Conservation (phyloP, 2,797 vertebrate species). For the Cygnus olor region DNA sequence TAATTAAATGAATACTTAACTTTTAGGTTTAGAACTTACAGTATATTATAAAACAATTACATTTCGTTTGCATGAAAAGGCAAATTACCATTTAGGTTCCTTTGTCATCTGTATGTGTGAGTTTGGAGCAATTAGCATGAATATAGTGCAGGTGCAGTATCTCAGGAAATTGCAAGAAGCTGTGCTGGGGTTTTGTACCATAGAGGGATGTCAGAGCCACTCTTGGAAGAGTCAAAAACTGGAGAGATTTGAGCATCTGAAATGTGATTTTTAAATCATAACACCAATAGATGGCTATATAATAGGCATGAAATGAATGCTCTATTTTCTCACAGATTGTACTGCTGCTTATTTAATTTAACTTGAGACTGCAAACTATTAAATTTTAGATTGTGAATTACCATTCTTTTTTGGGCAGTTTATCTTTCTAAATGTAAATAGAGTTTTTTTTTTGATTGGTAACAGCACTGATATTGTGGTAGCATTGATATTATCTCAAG, state of each 20-base stretch:
- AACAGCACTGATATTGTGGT: not conserved
- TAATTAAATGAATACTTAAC: conserved; percentile 48
- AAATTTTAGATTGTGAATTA: conserved; percentile 32
- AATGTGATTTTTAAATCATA: conserved; percentile 34
- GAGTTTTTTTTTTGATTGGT: not conserved
- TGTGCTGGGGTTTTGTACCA: not conserved
- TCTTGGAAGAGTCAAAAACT: not conserved
- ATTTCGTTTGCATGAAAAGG: conserved; percentile 28
- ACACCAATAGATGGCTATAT: not conserved
- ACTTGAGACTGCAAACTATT: not conserved
- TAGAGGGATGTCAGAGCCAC: not conserved
- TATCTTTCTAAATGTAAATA: conserved; percentile 35
- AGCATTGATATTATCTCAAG: conserved; percentile 7
- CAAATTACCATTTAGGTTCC: conserved; percentile 16
- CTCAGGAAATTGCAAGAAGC: conserved; percentile 50
- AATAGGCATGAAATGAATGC: conserved; percentile 5
- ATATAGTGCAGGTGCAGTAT: conserved; percentile 56
- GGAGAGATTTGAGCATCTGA: conserved; percentile 1
- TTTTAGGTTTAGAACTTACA: conserved; percentile 19
- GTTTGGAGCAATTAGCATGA: conserved; percentile 43
- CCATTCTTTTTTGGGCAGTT: not conserved
- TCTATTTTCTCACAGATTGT: not conserved
- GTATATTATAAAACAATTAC: conserved; percentile 48
- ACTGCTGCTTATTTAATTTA: conserved; percentile 19
- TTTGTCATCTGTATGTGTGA: conserved; percentile 22